Percentiles rank a stretch among this genome's conserved stretches.
phyloP scores from a whole-genome alignment of 2,888 invertebrate species.

The Chironomus riparius region DNA sequence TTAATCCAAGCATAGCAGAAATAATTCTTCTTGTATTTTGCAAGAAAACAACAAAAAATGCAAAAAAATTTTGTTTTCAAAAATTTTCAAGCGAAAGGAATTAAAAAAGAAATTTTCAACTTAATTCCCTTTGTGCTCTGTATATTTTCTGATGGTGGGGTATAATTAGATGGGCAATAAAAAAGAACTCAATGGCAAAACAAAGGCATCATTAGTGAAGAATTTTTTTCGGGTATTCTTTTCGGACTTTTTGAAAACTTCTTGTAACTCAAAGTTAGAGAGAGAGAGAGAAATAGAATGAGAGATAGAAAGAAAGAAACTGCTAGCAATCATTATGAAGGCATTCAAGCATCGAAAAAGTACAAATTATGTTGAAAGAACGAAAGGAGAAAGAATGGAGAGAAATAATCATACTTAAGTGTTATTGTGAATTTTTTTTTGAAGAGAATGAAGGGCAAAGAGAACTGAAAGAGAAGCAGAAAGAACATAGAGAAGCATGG shows the following conservation, averaged over 20 bases:
- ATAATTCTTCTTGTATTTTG: neutral
- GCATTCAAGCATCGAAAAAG: slow-evolving; percentile 11
- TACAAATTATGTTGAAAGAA: slow-evolving; percentile 19
- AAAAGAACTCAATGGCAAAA: slow-evolving; percentile 11
- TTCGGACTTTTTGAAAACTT: neutral
- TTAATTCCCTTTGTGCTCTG: neutral
- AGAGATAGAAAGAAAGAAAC: neutral
- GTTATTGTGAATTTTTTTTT: slow-evolving; percentile 16
- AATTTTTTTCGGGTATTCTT: slow-evolving; percentile 13
- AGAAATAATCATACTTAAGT: slow-evolving; percentile 25
- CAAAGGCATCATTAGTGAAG: slow-evolving; percentile 27
- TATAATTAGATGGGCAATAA: slow-evolving; percentile 27
- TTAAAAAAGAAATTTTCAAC: too few species aligned
- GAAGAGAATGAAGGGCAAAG: neutral
- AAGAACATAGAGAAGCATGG: slow-evolving; percentile 3
- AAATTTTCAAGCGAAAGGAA: neutral
- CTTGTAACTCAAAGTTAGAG: too few species aligned
- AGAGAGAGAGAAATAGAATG: neutral
- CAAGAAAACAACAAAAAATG: neutral
- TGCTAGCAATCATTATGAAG: slow-evolving; percentile 21
- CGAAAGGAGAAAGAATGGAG: neutral
- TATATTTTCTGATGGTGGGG: neutral
- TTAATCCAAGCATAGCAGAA: too few species aligned
- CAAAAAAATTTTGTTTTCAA: neutral
- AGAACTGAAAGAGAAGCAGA: neutral